Evolutionary conservation across 2,113 vertebrate genomes (phyloP).

Genomic region (Cacatua alba): DNA sequence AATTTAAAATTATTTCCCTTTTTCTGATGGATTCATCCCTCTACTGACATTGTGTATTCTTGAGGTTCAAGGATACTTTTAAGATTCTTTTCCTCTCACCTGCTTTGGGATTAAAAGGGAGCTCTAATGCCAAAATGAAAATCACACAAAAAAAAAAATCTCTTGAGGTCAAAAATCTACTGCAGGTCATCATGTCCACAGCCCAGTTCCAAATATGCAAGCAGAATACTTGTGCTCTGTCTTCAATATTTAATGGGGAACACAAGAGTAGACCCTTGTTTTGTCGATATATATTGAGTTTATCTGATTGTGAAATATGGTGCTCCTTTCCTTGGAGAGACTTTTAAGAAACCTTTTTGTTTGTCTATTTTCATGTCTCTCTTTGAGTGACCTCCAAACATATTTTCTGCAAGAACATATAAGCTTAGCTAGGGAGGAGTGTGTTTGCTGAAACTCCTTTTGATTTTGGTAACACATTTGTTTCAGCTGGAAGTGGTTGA

Average conservation of each 20-base stretch:
- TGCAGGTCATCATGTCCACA: not conserved
- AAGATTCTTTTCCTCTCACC: not conserved
- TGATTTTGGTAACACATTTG: not conserved
- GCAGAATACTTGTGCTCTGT: not conserved
- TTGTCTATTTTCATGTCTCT: not conserved
- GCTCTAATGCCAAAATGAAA: not conserved
- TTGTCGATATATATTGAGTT: not conserved
- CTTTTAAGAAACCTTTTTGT: not conserved
- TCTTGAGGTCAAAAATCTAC: not conserved
- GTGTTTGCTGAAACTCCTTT: not conserved
- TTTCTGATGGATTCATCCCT: not conserved
- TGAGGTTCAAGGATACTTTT: not conserved
- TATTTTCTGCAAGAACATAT: not conserved
- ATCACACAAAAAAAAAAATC: not conserved
- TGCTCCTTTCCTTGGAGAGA: not conserved
- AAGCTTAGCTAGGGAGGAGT: not conserved
- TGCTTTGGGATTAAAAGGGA: not conserved
- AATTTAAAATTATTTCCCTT: not conserved
- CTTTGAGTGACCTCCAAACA: not conserved
- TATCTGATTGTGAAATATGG: not conserved
- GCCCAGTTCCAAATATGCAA: not conserved
- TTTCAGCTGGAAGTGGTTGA: not conserved
- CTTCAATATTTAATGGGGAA: not conserved
- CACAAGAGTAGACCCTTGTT: not conserved
- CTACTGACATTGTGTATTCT: not conserved